These are phyloP conservation scores for Incurvaria masculella DNA, from an alignment of 2,888 invertebrate species.

Conservation along the genomic window DNA sequence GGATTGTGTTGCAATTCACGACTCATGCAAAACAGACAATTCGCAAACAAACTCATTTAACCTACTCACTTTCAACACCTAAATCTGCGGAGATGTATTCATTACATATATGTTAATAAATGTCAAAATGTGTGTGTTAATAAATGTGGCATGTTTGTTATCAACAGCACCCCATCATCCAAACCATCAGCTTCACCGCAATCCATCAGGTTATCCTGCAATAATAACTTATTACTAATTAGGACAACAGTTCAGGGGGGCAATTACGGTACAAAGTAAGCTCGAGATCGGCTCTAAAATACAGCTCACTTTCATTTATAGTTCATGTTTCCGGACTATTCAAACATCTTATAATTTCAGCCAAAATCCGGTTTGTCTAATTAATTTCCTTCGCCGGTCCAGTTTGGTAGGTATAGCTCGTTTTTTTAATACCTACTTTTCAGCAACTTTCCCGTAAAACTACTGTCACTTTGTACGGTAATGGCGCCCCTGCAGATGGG, in stretches of 20 bases:
- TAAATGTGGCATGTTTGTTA: constrained; percentile 37
- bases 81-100: no score
- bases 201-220: constrained; percentile 46
- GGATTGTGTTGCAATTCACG: no score
- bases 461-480: no score
- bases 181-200: constrained; percentile 56
- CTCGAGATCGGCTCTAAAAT: constrained; percentile 7
- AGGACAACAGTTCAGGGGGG: background rate
- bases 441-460: no score
- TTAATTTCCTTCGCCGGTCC: background rate
- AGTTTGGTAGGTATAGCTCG: no score
- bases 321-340: background rate
- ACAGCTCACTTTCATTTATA: constrained; percentile 2
- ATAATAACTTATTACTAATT: constrained; percentile 11
- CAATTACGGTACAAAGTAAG: constrained; percentile 12
- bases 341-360: constrained; percentile 11
- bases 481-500: no score
- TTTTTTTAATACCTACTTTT: no score
- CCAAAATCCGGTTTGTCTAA: constrained; percentile 2
- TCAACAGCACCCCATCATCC: constrained; percentile 52
- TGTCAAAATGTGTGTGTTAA: no score
- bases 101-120: no score
- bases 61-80: no score
- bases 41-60: no score
- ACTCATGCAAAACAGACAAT: no score